Percentiles rank a stretch among this genome's conserved stretches.
These are phyloP conservation scores for Drosophila histrio DNA, from an alignment of 2,888 invertebrate species.

Conservation along the genomic window DNA sequence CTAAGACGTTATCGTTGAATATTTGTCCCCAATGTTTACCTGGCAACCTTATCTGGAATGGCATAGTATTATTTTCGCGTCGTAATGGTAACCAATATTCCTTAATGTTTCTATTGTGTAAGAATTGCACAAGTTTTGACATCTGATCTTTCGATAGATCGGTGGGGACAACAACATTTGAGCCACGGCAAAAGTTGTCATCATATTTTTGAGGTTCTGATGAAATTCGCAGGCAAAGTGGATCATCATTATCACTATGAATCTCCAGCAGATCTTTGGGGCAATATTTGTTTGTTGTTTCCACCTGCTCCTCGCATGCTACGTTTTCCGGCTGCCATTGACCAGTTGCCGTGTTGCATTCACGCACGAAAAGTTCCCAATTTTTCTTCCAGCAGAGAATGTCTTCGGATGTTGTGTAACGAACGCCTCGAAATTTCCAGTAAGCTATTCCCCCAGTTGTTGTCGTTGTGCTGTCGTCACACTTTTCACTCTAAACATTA, in stretches of 20 bases:
- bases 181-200: conserved; percentile 73
- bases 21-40: conserved; percentile 82
- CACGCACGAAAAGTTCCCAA: conserved; percentile 46
- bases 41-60: conserved; percentile 84
- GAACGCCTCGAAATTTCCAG: conserved; percentile 58
- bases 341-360: conserved; percentile 57
- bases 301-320: conserved; percentile 31
- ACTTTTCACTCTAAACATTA: conserved; percentile 15
- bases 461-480: conserved; percentile 39
- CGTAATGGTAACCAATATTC: conserved; percentile 85
- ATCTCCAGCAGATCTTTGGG: conserved; percentile 74
- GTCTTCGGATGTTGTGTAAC: conserved; percentile 53
- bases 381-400: conserved; percentile 54
- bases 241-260: conserved; percentile 2
- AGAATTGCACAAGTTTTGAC: conserved; percentile 13
- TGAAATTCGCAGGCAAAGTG: conserved; percentile 81
- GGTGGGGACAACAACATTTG: conserved; percentile 44
- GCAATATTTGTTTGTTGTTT: conserved; percentile 56
- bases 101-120: conserved; percentile 43
- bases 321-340: conserved; percentile 51
- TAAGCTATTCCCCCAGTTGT: conserved; percentile 19
- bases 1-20: conserved; percentile 44
- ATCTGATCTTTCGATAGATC: conserved; percentile 27
- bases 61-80: conserved; percentile 77
- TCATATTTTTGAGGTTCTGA: conserved; percentile 65